A percentile compares a stretch with the other conserved stretches of the same genome.
Conservation (phyloP, 2,888 invertebrate species). For the Chymomyza fuscimana region DNA sequence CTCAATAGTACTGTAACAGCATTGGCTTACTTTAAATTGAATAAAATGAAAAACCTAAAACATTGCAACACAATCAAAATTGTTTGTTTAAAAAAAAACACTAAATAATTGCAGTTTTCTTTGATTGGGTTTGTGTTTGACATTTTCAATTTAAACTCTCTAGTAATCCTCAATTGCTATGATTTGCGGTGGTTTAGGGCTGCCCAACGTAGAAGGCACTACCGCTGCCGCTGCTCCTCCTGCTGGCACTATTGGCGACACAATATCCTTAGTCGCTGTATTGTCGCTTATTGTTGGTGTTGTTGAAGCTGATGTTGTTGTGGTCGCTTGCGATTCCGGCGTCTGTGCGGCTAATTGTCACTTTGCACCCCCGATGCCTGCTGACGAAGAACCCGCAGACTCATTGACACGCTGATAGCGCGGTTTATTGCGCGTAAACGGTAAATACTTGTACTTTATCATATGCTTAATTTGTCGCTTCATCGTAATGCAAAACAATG, state of each 20-base stretch:
- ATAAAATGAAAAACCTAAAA: constrained; percentile 45
- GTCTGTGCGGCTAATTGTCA: constrained; percentile 81
- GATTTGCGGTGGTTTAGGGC: constrained; percentile 78
- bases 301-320: constrained; percentile 50
- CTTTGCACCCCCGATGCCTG: constrained; percentile 71
- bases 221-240: constrained; percentile 40
- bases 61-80: constrained; percentile 47
- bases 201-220: constrained; percentile 49
- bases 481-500: constrained; percentile 99
- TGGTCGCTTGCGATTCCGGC: constrained; percentile 64
- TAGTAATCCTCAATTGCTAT: constrained; percentile 77
- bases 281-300: constrained; percentile 60
- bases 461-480: constrained; percentile 99
- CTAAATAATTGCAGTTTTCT: constrained; percentile 30
- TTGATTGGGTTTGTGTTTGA: constrained; percentile 52
- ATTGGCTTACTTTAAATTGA: constrained; percentile 5
- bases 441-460: constrained; percentile 99
- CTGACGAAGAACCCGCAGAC: constrained; percentile 48
- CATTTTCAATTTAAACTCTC: constrained; percentile 41
- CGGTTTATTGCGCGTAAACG: constrained; percentile 99
- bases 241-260: constrained; percentile 45
- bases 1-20: constrained; percentile 50
- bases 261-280: constrained; percentile 50
- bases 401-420: constrained; percentile 87
- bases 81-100: constrained; percentile 31